Evolutionary conservation across 2,888 invertebrate species (phyloP), one percentile per base, ranked within the genome.

Genomic region (Eustalomyia histrio): DNA sequence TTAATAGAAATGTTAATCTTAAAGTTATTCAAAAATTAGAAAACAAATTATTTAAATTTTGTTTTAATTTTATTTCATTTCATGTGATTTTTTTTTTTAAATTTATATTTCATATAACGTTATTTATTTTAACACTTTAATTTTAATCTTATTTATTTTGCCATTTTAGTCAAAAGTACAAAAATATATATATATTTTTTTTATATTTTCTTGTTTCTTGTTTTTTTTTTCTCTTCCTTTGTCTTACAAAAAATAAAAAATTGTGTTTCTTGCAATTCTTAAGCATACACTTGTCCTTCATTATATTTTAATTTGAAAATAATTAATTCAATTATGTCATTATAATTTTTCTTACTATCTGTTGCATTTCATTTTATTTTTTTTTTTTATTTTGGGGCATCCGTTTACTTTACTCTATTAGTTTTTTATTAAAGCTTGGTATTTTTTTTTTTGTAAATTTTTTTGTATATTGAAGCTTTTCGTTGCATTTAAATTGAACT

Each of bases 401-500:
- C 33, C 4, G 24, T 18, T 50, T 47, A 61, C 16, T 53, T 18
- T 33, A 33, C n/a, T 24, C 64, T 64, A 55, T 53, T 67, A 24
- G 16, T 29, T 50, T 29, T 50, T 68, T 14, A 33, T 55, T 76
- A 80, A 73, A 78, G 78, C 78, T 78, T 78, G 72, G 72, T 58
- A 4, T 67, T 58, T 63, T 55, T 63, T 52, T 12, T 63, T 52
- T 7, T 57, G 43, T 47, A 17, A 29, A 29, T 21, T 65, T 53
- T n/a, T 10, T 69, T 58, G 52, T 64, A n/a, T 78, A 74, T 67
- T 74, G 81, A 78, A 81, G 81, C 81, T 81, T 81, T 81, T 81
- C 81, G 81, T 81, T 81, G 81, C 81, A 67, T 79, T 75, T 71
- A 57, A 65, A 81, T 81, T 81, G 81, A 81, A 81, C 81, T 81